These are phyloP conservation scores for Lapara coniferarum DNA, from an alignment of 2,888 invertebrate species.

Conservation along the genomic window DNA sequence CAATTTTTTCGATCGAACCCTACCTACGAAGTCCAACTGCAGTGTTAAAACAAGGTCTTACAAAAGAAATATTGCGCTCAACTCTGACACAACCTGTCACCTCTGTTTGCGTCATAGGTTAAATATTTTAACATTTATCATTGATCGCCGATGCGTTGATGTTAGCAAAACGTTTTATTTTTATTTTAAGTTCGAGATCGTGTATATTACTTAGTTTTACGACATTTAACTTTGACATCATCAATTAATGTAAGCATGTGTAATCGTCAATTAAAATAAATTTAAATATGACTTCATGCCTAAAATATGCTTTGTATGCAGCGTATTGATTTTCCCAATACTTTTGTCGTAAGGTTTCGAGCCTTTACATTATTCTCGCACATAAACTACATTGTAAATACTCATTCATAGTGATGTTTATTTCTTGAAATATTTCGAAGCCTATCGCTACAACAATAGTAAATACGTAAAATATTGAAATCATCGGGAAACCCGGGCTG, in stretches of 20 bases:
- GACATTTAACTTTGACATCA: constrained; percentile 2
- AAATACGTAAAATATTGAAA: neutral
- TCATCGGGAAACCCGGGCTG: neutral
- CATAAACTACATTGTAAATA: constrained; percentile 9
- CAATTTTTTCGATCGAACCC: constrained; percentile 45
- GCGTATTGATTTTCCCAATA: constrained; percentile 7
- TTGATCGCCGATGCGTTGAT: constrained; percentile 9
- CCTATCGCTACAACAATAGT: neutral
- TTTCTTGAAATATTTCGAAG: constrained; percentile 26
- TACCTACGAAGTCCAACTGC: constrained; percentile 46
- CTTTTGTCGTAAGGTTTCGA: neutral
- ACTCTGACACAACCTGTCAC: constrained; percentile 29
- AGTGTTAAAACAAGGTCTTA: constrained; percentile 25
- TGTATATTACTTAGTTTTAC: constrained; percentile 9
- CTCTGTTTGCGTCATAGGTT: constrained; percentile 39
- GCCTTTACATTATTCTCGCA: constrained; percentile 13
- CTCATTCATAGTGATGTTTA: constrained; percentile 25
- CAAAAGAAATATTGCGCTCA: constrained; percentile 17
- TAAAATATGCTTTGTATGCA: neutral
- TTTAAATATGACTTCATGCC: constrained; percentile 5
- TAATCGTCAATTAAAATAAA: constrained; percentile 16
- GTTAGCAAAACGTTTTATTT: constrained; percentile 26
- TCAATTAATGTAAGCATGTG: constrained; percentile 13
- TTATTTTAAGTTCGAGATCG: constrained; percentile 30
- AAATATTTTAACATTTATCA: constrained; percentile 33